phyloP scores from a whole-genome alignment of 2,113 vertebrate genomes.

The Heptranchias perlo region DNA sequence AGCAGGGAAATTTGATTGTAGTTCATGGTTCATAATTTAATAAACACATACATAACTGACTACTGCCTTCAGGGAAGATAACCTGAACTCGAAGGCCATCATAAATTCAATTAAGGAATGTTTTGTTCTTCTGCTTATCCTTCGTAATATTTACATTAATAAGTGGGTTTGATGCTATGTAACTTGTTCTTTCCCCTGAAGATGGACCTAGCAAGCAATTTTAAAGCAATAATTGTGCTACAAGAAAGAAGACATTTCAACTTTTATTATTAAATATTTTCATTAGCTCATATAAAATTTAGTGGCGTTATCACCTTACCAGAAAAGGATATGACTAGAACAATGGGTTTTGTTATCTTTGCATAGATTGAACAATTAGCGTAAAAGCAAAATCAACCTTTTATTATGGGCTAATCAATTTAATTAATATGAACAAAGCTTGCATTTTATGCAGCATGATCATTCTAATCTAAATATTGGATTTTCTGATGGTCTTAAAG shows the following conservation, averaged over 20 bases:
- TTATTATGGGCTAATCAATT: neutral
- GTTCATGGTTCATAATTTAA: constrained; percentile 18
- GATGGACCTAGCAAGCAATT: neutral
- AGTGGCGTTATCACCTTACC: neutral
- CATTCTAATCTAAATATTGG: neutral
- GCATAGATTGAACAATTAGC: neutral
- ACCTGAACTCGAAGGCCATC: neutral
- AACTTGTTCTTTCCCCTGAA: neutral
- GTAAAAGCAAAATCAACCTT: too few relatives aligned
- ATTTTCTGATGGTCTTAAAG: neutral
- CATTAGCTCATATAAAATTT: neutral
- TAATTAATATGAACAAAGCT: neutral
- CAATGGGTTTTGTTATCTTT: neutral
- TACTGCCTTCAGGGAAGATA: neutral
- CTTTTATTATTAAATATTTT: neutral
- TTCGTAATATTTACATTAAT: neutral
- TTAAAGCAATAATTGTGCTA: neutral
- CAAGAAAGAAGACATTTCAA: neutral
- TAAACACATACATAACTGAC: constrained; percentile 21
- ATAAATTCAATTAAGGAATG: constrained; percentile 5
- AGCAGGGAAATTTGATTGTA: neutral
- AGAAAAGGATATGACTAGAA: neutral
- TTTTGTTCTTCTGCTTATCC: neutral
- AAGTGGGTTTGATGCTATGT: neutral
- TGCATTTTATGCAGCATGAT: neutral